Base-by-base conservation (phyloP, 2,113 vertebrate genomes). In the Lanius collurio region DNA sequence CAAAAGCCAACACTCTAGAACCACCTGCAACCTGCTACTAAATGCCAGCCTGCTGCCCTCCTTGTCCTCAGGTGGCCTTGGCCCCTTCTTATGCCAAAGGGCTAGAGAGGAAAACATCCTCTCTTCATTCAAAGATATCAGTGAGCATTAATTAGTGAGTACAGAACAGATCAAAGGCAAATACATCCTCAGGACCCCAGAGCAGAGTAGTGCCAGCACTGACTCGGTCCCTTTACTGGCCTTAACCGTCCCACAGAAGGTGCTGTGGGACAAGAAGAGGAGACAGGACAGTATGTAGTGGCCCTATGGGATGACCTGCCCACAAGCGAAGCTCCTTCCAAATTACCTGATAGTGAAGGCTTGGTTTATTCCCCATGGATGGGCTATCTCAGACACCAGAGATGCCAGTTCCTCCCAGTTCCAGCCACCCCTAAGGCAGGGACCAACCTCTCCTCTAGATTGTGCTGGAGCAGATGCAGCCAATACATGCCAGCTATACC, bases 321-420 rank as follows among this genome's bases (percentile, higher is more conserved):
- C 55, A 15, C 27, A 30, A 14, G 30, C 9, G 24, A 83, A 60
- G 27, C 4, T 62, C 14, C 9, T 65, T 47, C 23, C 0, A 0
- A 59, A n/a, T 22, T 13, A 21, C 35, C 13, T 2, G 0, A 4
- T 2, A 8, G 44, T 1, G 15, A 39, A 37, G 31, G 23, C 14
- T 73, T 24, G 46, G 50, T 52, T 87, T 69, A 9, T 26, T 52
- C 59, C 44, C 44, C 31, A 12, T 4, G n/a, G 62, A 41, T 9
- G 64, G 60, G 20, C 28, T 35, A 7, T 23, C 37, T 62, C 21
- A 75, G 87, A 21, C 46, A 49, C 9, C 2, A 49, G 59, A 70
- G 39, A 55, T 27, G 35, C 47, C 33, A 78, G 31, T 2, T 74
- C 27, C 31, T 70, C 26, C 50, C 35, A 71, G 37, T 5, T 47